Conservation (phyloP, 23 tunicate genomes). For the Ciona savignyi region DNA sequence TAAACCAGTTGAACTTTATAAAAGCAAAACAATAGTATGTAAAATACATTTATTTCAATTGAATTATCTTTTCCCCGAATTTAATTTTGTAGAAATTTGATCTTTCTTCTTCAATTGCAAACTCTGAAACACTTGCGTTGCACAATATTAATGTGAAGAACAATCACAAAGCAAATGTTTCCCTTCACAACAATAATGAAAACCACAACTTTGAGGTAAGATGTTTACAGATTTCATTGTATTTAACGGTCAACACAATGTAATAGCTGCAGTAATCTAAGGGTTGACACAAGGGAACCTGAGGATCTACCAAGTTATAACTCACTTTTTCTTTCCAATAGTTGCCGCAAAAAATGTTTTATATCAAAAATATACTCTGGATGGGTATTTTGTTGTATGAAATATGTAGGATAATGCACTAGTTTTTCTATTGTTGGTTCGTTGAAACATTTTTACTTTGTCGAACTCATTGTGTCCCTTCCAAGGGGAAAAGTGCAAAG, state of each 20-base stretch:
- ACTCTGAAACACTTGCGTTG: not conserved
- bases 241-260: too few species aligned
- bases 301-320: not conserved
- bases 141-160: not conserved
- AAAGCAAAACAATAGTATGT: too few species aligned
- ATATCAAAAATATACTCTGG: too few species aligned
- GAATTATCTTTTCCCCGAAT: too few species aligned
- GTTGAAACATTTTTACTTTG: not conserved
- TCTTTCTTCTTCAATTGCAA: not conserved
- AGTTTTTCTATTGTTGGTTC: not conserved
- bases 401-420: not conserved
- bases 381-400: too few species aligned
- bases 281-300: not conserved
- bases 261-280: too few species aligned
- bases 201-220: conserved; percentile 17
- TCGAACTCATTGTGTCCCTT: not conserved
- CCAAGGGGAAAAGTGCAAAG: not conserved
- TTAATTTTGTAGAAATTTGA: conserved; percentile 6
- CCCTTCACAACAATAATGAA: conserved; percentile 8
- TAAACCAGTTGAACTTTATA: too few species aligned
- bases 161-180: conserved; percentile 4
- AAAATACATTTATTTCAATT: too few species aligned
- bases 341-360: too few species aligned
- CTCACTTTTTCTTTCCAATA: too few species aligned
- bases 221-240: too few species aligned